Conservation (phyloP, 1,140 invertebrate genomes). For the Mesaphorura yosii region DNA sequence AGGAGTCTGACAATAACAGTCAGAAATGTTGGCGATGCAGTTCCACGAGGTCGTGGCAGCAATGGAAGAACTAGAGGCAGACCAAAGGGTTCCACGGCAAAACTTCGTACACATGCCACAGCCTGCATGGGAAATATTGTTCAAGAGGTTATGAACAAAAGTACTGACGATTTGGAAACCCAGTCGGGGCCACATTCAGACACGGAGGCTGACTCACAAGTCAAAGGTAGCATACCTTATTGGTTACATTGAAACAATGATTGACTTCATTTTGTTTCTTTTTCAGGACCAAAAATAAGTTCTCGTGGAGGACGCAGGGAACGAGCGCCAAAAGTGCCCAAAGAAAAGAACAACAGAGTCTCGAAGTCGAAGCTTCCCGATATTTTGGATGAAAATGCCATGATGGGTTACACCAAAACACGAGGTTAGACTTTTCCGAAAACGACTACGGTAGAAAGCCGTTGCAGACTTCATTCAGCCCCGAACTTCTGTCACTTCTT, state of each 20-base stretch:
- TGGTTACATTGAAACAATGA: no score
- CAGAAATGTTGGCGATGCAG: not conserved
- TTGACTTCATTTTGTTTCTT: conserved; percentile 10
- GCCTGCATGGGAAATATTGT: not conserved
- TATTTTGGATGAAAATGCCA: no score
- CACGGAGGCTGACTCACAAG: not conserved
- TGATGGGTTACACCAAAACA: no score
- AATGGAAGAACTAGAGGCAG: conserved; percentile 21
- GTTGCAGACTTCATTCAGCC: no score
- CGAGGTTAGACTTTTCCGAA: no score
- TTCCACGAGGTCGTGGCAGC: not conserved
- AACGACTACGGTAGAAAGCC: no score
- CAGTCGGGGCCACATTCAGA: not conserved
- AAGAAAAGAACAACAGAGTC: no score
- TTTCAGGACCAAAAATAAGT: no score
- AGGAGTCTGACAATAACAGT: not conserved
- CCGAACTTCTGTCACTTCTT: no score
- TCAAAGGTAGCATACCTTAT: not conserved
- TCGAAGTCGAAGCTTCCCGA: no score
- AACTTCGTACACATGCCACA: conserved; percentile 6
- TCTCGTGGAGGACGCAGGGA: no score
- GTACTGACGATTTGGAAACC: not conserved
- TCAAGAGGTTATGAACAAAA: not conserved
- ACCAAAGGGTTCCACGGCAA: conserved; percentile 23
- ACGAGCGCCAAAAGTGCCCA: no score